Conservation (phyloP, 2,113 vertebrate species). For the Tapirus terrestris region DNA sequence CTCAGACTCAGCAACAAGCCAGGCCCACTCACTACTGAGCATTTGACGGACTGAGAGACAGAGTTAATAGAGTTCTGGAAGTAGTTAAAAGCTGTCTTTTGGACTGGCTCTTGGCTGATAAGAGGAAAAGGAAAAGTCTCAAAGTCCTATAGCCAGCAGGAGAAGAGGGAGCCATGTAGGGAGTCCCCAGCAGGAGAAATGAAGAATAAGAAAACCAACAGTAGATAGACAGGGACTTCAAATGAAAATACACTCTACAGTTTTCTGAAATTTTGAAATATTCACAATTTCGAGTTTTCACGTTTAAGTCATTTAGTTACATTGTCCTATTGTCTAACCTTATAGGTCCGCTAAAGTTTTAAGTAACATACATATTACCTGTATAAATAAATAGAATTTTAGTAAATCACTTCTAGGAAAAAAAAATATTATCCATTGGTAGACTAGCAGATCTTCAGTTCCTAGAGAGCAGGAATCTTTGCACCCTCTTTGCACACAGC, state of each 20-base stretch:
- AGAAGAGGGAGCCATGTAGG: neutral
- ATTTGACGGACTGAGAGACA: neutral
- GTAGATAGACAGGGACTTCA: neutral
- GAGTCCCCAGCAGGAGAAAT: neutral
- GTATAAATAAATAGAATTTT: neutral
- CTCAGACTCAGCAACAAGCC: neutral
- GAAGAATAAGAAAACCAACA: neutral
- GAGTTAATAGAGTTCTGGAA: neutral
- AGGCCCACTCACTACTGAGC: neutral
- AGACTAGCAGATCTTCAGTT: neutral
- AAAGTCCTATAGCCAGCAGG: neutral
- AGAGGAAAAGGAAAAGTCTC: neutral
- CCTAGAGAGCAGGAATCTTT: neutral
- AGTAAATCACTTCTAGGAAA: neutral
- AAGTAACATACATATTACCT: neutral
- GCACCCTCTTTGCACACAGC: neutral
- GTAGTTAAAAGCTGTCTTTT: constrained; percentile 35
- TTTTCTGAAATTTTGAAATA: neutral
- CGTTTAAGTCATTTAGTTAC: neutral
- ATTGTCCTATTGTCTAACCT: neutral
- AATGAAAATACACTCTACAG: neutral
- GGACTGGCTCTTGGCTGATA: neutral
- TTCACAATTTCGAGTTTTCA: neutral
- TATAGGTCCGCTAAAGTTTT: neutral
- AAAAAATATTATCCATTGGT: neutral